Evolutionary conservation across 2,888 invertebrate genomes (phyloP).

Genomic region (Carterocephalus palaemon): DNA sequence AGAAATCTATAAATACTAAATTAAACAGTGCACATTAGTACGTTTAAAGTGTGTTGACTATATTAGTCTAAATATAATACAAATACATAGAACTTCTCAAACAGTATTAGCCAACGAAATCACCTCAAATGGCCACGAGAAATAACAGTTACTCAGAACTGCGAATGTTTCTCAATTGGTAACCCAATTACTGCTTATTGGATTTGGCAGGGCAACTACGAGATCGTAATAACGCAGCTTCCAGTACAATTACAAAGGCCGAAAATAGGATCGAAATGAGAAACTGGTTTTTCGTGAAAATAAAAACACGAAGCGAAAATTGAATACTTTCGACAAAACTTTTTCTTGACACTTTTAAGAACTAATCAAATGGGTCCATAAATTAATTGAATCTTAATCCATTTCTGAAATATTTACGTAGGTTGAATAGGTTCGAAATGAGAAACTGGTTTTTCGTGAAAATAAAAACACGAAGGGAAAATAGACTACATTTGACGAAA

Average conservation of each 20-base stretch:
- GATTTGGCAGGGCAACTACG: slow-evolving; percentile 8
- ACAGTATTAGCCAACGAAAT: slow-evolving; percentile 6
- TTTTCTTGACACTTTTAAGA: not conserved
- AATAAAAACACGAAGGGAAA: not conserved
- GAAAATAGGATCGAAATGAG: slow-evolving; percentile 3
- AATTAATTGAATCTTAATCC: too few species aligned
- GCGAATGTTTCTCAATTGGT: slow-evolving; percentile 7
- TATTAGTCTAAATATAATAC: too few species aligned
- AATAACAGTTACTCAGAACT: slow-evolving; percentile 2
- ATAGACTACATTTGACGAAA: not conserved
- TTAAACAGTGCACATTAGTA: too few species aligned
- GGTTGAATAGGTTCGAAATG: slow-evolving; percentile 3
- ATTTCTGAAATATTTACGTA: not conserved
- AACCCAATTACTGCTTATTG: not conserved
- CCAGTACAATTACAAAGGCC: slow-evolving; percentile 3
- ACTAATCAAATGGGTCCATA: not conserved
- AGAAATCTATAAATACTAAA: too few species aligned
- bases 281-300: slow-evolving; percentile 1
- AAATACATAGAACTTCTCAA: not conserved
- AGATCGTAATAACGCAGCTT: slow-evolving; percentile 4
- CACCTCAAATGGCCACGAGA: not conserved
- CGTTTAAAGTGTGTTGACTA: too few species aligned
- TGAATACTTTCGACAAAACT: not conserved
- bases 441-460: not conserved
- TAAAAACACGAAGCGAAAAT: not conserved